Conservation (phyloP, 2,797 vertebrate species). For the Bovichtus diacanthus region DNA sequence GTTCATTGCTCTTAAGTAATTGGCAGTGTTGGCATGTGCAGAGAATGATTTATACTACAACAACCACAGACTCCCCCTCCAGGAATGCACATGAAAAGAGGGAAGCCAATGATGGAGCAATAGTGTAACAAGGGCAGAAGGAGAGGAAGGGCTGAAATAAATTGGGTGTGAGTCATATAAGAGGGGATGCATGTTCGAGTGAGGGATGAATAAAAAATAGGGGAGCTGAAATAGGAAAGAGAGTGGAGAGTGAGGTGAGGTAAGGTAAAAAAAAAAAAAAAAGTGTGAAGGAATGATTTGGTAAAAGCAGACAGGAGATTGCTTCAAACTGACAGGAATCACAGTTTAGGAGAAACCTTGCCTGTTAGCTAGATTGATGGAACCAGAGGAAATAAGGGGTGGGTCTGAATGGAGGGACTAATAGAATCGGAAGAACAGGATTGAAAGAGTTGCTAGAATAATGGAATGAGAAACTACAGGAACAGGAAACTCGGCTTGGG, state of each 20-base stretch:
- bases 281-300: constrained; percentile 39
- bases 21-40: constrained; percentile 56
- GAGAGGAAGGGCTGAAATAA: constrained; percentile 20
- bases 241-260: constrained; percentile 18
- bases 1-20: constrained; percentile 71
- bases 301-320: constrained; percentile 43
- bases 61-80: constrained; percentile 46
- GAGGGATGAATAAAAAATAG: constrained; percentile 45
- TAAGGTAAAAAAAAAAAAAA: neutral
- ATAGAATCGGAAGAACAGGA: constrained; percentile 17
- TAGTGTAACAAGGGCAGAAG: constrained; percentile 39
- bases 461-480: neutral
- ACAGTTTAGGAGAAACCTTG: constrained; percentile 11
- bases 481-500: neutral
- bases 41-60: constrained; percentile 71
- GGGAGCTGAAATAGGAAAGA: constrained; percentile 32
- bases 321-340: constrained; percentile 30
- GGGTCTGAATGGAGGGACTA: neutral
- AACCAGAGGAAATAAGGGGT: constrained; percentile 26
- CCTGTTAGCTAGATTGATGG: constrained; percentile 27
- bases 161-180: constrained; percentile 30
- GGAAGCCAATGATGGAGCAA: constrained; percentile 38
- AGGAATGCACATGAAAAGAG: constrained; percentile 48
- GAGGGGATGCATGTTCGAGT: constrained; percentile 26
- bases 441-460: constrained; percentile 8